Conservation (phyloP, 2,113 vertebrate genomes). For the Nesoenas mayeri region DNA sequence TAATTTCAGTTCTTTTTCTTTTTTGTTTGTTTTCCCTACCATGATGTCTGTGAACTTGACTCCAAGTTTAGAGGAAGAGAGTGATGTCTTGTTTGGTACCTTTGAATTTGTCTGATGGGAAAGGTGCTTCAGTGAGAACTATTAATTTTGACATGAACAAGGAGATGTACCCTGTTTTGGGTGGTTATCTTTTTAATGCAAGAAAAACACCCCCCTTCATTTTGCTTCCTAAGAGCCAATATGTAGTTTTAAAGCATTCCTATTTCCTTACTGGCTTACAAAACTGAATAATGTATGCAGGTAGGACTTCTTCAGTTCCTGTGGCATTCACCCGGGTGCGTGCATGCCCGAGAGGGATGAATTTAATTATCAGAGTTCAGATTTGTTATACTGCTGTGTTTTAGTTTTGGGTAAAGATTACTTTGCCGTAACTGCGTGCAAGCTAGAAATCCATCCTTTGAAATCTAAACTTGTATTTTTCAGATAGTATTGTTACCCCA, state of each 20-base stretch:
- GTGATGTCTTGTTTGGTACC: background rate
- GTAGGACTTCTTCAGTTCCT: background rate
- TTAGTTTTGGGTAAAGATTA: background rate
- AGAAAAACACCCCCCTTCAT: background rate
- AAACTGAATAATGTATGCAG: rapidly evolving
- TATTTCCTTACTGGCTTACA: background rate
- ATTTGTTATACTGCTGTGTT: background rate
- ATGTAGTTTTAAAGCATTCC: background rate
- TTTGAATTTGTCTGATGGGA: background rate
- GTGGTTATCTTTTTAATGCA: background rate
- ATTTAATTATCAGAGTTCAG: background rate
- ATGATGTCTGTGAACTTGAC: background rate
- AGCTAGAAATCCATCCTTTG: background rate
- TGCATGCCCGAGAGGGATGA: rapidly evolving
- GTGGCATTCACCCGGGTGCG: background rate
- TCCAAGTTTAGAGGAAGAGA: background rate
- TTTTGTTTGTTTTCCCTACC: background rate
- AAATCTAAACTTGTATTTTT: background rate
- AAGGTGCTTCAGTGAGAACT: background rate
- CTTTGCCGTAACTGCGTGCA: background rate
- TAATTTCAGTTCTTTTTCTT: background rate
- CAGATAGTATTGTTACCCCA: background rate
- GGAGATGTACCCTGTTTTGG: background rate
- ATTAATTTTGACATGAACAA: background rate
- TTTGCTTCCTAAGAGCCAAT: background rate